Evolutionary conservation across 2,113 vertebrate species (phyloP).

Genomic region (Apus apus): DNA sequence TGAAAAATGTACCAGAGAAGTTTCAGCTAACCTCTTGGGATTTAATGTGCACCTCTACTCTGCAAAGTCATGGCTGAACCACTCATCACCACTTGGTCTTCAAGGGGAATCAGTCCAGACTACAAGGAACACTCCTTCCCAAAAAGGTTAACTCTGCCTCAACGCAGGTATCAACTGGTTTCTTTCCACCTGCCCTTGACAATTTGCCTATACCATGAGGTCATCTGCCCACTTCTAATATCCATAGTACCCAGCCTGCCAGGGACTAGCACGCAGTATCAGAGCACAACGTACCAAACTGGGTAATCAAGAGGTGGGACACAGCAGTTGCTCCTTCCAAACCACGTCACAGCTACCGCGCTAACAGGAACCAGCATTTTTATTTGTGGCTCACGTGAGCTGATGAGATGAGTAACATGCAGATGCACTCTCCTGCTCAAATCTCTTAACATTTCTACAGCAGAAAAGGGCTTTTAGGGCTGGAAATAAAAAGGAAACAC

Average conservation of each 20-base stretch:
- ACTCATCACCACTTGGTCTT: background rate
- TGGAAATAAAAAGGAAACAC: background rate
- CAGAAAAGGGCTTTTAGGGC: background rate
- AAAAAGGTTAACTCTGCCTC: background rate
- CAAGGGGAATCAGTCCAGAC: background rate
- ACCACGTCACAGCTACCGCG: background rate
- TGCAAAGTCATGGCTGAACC: background rate
- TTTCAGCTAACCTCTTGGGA: background rate
- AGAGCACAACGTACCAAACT: accelerated
- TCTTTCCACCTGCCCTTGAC: background rate
- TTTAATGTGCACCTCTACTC: background rate
- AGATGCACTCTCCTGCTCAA: background rate
- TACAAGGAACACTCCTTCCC: background rate
- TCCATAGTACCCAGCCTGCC: background rate
- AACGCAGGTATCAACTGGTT: background rate
- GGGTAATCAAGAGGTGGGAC: background rate
- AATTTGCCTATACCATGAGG: background rate
- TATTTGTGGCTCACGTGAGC: background rate
- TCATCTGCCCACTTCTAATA: background rate
- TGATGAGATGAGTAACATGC: background rate
- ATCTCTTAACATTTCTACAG: background rate
- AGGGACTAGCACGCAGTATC: accelerated
- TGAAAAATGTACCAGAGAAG: background rate
- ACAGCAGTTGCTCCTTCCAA: background rate
- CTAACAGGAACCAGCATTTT: background rate